Evolutionary conservation across 2,113 vertebrate genomes (phyloP), one percentile per base, ranked within the genome.

Genomic region (Ammospiza caudacuta): DNA sequence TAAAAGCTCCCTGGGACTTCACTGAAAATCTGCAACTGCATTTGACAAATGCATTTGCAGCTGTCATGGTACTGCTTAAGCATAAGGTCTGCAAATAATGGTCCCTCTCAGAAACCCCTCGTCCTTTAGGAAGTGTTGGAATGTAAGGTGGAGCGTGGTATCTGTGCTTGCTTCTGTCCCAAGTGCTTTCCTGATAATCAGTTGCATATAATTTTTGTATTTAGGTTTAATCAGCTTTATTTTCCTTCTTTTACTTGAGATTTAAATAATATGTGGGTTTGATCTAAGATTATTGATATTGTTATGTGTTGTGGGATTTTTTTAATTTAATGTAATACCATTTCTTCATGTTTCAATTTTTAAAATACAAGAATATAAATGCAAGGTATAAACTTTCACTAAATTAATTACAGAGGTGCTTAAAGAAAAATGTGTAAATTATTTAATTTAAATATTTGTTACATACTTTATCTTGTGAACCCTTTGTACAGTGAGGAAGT

Each of bases 361-460:
- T 96, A 90, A 93, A 96, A 90, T 88, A 72, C 29, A 59, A 91
- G 49, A 83, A 74, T 88, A 70, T 86, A 88, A 93, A 83, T 91
- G 75, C 93, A 86, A 87, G 55, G 19, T 79, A 86, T 83, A 86
- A 93, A 83, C 21, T 77, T 85, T 69, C 31, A 91, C 93, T 95
- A 93, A 91, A 94, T 95, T 95, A 92, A 89, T 88, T 74, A 52
- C 75, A 90, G 77, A 94, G 86, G 73, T 95, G 76, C 88, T 94
- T 97, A 88, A 95, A 93, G 72, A 85, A 87, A 92, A 85, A 79
- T 46, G 77, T 86, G 76, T 96, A 90, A 94, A 92, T 95, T 96
- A 97, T 97, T 97, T 95, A 96, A 96, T 92, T 95, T 96, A 96
- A 97, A 54, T 93, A 75, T 87, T 88, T 88, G 75, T 91, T 89